Conservation (phyloP, 2,888 invertebrate genomes). For the Drosophila peninsularis region DNA sequence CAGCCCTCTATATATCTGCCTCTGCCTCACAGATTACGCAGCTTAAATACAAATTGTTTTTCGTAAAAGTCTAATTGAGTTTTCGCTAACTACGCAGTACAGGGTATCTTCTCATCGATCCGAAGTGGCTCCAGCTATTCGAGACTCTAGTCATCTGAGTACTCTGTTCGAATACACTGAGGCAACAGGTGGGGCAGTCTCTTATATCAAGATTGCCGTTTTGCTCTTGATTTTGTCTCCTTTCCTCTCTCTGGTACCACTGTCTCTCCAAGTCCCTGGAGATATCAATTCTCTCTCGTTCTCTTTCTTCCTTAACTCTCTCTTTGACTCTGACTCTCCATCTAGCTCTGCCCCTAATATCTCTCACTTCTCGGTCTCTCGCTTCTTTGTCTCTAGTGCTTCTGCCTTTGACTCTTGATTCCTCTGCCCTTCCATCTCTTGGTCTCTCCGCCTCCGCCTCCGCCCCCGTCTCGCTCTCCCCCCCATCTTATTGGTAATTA, state of each 20-base stretch:
- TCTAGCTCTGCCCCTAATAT: not conserved
- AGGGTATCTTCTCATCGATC: not conserved
- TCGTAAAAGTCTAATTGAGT: not conserved
- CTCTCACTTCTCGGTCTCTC: too few relatives aligned
- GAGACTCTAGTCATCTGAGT: not conserved
- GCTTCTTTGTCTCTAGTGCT: too few relatives aligned
- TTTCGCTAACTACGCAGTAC: not conserved
- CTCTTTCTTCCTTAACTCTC: not conserved
- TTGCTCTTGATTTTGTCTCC: not conserved
- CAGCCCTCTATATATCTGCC: not conserved
- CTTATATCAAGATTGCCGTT: too few relatives aligned
- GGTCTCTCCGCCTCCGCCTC: not conserved
- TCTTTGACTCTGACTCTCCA: not conserved
- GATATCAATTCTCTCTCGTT: not conserved
- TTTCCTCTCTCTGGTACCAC: not conserved
- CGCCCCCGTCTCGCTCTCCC: too few relatives aligned
- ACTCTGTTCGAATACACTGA: not conserved
- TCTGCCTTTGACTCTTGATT: too few relatives aligned
- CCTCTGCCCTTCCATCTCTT: too few relatives aligned
- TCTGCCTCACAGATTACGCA: not conserved
- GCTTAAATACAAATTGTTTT: slow-evolving; percentile 10
- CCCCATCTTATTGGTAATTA: not conserved
- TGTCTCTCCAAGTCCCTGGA: not conserved
- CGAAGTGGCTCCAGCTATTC: not conserved
- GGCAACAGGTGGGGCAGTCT: not conserved